Conservation (phyloP, 1,140 invertebrate genomes). For the Halesus radiatus region DNA sequence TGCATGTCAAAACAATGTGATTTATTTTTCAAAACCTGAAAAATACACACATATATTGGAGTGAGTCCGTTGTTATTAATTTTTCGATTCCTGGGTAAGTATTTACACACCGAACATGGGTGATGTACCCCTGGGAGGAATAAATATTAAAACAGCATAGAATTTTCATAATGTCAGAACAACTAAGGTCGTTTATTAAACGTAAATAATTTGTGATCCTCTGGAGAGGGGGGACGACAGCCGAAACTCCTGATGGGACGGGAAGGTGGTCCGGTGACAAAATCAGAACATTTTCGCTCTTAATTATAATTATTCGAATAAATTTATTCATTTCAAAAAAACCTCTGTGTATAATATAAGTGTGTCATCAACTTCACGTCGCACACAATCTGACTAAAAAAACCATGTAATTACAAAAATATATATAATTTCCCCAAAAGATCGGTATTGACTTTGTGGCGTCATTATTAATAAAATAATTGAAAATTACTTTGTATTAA, state of each 20-base stretch:
- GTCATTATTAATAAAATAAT: too few relatives aligned
- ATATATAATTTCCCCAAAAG: too few relatives aligned
- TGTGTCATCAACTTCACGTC: too few relatives aligned
- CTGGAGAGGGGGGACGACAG: constrained; percentile 40
- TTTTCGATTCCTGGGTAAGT: constrained; percentile 28
- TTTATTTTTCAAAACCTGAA: background rate
- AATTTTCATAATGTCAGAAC: constrained; percentile 57
- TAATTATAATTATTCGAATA: background rate
- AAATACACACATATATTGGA: background rate
- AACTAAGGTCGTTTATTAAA: constrained; percentile 55
- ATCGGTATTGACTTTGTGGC: too few relatives aligned
- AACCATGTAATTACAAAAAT: too few relatives aligned
- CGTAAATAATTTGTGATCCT: constrained; percentile 58
- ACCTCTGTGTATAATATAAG: too few relatives aligned
- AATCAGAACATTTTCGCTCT: background rate
- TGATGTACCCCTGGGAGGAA: constrained; percentile 52
- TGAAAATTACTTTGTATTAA: too few relatives aligned
- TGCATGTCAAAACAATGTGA: background rate
- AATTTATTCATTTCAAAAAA: too few relatives aligned
- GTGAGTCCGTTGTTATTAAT: constrained; percentile 10
- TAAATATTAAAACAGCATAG: constrained; percentile 58
- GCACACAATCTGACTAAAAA: too few relatives aligned
- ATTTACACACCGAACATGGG: constrained; percentile 39
- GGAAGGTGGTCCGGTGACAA: constrained; percentile 23
- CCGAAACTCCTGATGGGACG: constrained; percentile 7